Conservation (phyloP, 2,797 vertebrate species). For the Morus bassanus region DNA sequence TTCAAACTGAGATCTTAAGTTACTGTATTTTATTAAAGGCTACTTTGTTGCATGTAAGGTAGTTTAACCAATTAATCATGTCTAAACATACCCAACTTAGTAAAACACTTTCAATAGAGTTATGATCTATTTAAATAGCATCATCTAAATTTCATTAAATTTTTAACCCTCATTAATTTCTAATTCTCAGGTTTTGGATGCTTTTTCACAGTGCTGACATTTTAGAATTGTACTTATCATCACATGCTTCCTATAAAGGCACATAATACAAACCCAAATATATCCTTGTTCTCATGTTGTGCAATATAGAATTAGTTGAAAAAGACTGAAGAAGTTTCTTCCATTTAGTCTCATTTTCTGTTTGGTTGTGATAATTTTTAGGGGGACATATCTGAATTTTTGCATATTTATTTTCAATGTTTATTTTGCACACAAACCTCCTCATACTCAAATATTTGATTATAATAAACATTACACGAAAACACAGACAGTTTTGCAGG, state of each 20-base stretch:
- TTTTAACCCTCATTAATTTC: conserved; percentile 55
- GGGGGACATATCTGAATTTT: neutral
- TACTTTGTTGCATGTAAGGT: neutral
- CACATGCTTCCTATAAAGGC: neutral
- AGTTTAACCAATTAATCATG: conserved; percentile 39
- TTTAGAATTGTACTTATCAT: neutral
- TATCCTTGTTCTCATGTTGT: neutral
- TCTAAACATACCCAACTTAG: neutral
- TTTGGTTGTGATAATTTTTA: neutral
- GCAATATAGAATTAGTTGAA: neutral
- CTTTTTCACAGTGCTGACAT: neutral
- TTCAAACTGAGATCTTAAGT: neutral
- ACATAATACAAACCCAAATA: neutral
- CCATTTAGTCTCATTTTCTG: neutral
- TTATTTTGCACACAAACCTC: neutral
- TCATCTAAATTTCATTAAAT: conserved; percentile 36
- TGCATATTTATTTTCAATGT: neutral
- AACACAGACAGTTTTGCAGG: neutral
- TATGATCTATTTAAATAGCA: conserved; percentile 47
- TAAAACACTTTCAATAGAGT: conserved; percentile 22
- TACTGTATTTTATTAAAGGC: neutral
- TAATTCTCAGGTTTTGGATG: conserved; percentile 8
- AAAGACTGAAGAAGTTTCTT: neutral
- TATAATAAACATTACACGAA: neutral
- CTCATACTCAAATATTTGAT: neutral